phyloP scores from a whole-genome alignment of 2,888 invertebrate genomes.

The Aproaerema taeniolella region DNA sequence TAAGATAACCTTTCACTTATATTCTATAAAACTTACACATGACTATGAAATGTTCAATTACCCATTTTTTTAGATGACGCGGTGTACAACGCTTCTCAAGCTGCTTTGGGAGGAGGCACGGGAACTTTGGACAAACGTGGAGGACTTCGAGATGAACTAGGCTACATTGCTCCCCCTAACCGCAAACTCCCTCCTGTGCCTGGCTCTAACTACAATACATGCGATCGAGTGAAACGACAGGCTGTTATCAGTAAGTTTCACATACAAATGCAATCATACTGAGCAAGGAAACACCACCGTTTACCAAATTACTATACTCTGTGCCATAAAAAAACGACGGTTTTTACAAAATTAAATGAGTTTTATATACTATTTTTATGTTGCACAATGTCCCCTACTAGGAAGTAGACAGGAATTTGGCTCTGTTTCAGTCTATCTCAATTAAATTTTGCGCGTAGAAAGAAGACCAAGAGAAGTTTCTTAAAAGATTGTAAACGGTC shows the following conservation, averaged over 20 bases:
- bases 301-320: too few relatives aligned
- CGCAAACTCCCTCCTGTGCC: slow-evolving; percentile 94
- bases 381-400: too few relatives aligned
- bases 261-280: background rate
- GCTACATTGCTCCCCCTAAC: slow-evolving; percentile 95
- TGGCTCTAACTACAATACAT: slow-evolving; percentile 95
- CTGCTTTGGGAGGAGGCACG: slow-evolving; percentile 76
- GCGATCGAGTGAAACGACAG: slow-evolving; percentile 95
- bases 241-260: slow-evolving; percentile 90
- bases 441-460: too few relatives aligned
- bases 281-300: background rate
- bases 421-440: background rate
- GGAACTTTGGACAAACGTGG: slow-evolving; percentile 91
- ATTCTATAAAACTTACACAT: background rate
- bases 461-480: too few relatives aligned
- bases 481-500: too few relatives aligned
- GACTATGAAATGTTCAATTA: too few relatives aligned
- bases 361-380: too few relatives aligned
- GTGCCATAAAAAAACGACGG: too few relatives aligned
- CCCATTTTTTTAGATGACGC: slow-evolving; percentile 83
- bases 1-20: slow-evolving; percentile 5
- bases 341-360: too few relatives aligned
- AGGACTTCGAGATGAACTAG: slow-evolving; percentile 88
- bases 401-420: background rate
- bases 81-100: slow-evolving; percentile 91